Evolutionary conservation across 1,140 invertebrate species (phyloP), one percentile per base, ranked within the genome.

Genomic region (Papilio aristodemus): DNA sequence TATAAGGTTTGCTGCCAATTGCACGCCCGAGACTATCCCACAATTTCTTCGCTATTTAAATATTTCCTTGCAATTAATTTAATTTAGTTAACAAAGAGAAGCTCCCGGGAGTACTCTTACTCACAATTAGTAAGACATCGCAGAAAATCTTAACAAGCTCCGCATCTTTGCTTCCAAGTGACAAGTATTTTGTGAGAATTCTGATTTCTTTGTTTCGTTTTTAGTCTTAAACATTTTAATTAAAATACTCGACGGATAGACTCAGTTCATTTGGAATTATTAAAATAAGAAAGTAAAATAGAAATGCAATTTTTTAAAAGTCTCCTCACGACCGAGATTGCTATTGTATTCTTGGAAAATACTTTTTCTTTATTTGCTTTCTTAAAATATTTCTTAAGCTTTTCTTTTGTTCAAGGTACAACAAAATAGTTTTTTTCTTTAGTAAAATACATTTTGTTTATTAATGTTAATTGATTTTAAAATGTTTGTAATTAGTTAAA

Each of bases 51-150:
- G 79, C 84, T 80, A 79, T 87, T 87, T 85, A 86, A 89, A 87
- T 87, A 89, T 89, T 89, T 87, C 85, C 83, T 83, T 73, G 75
- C 83, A 86, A 87, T 89, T 89, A 86, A 89, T 85, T 89, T 89
- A 85, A 85, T 87, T 89, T 83, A 84, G 75, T 87, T 89, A 85
- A 89, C 85, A 89, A 86, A 87, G 78, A 79, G 73, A 76, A 83
- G 71, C 77, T 72, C 59, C 81, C 69, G 72, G 19, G 67, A 80
- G 69, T 75, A 73, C 73, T 78, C 78, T 81, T 81, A 77, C 71
- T 83, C 77, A 80, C 80, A 86, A 86, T 85, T 86, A 88, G 80
- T 80, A 70, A 82, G 80, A 84, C 78, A 79, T 81, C 73, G 78
- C 78, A 80, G 73, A 77, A 77, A 80, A 41, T 77, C 77, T 63